A percentile compares a stretch with the other conserved stretches of the same genome.
phyloP scores from a whole-genome alignment of 2,888 invertebrate genomes.

The Schizaphis graminum region DNA sequence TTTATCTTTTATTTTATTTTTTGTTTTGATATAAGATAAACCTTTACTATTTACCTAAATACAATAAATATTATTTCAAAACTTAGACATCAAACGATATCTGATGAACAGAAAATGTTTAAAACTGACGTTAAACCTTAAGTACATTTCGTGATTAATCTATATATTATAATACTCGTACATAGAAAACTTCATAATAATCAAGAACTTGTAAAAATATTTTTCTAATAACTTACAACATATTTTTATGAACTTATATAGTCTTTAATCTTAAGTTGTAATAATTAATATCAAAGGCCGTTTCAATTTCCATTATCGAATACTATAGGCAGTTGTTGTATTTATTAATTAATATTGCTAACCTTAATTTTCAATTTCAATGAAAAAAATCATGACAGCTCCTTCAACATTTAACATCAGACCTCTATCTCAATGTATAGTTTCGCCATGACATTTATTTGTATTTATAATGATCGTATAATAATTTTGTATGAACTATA shows the following conservation, averaged over 20 bases:
- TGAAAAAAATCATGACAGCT: not conserved
- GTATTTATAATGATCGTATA: not conserved
- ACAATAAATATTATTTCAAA: not conserved
- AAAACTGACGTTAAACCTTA: not conserved
- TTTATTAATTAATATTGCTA: not conserved
- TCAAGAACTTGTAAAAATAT: not conserved
- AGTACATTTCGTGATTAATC: not conserved
- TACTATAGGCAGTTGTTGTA: not conserved
- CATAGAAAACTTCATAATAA: not conserved
- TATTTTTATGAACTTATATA: not conserved
- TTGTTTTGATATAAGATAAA: not conserved
- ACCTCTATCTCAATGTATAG: not conserved
- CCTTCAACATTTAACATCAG: not conserved
- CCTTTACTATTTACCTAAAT: not conserved
- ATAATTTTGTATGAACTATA: not conserved
- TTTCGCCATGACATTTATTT: not conserved
- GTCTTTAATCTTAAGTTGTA: not conserved
- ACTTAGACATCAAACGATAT: not conserved
- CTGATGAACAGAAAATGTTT: not conserved
- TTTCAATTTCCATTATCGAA: not conserved
- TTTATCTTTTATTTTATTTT: not conserved
- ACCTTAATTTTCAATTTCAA: not conserved
- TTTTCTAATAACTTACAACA: not conserved
- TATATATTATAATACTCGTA: not conserved
- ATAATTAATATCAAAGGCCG: not conserved